These are phyloP conservation scores for Xiphorhynchus erythropygius DNA, from an alignment of 2,797 vertebrate species.

Conservation along the genomic window DNA sequence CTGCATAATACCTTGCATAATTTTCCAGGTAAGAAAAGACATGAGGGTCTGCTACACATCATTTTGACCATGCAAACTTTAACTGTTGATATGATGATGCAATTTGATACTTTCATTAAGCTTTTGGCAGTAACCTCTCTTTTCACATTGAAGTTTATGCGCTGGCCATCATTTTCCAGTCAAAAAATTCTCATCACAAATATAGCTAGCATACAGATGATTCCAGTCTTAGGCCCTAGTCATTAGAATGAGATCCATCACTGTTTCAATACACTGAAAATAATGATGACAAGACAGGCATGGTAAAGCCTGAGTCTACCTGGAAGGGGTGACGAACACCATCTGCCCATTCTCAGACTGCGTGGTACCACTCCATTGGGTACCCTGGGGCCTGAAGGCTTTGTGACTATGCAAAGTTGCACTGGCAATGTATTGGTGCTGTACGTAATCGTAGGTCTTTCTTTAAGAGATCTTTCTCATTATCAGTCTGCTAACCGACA, in stretches of 20 bases:
- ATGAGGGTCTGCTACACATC: not conserved
- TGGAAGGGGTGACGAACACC: not conserved
- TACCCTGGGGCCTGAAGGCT: not conserved
- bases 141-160: not conserved
- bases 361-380: accelerated
- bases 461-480: not conserved
- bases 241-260: not conserved
- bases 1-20: not conserved
- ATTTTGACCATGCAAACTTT: not conserved
- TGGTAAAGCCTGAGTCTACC: not conserved
- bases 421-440: not conserved
- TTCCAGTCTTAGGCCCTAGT: not conserved
- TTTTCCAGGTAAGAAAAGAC: not conserved
- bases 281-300: not conserved
- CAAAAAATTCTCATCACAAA: not conserved
- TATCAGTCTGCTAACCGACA: not conserved
- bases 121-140: not conserved
- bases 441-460: not conserved
- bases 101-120: not conserved
- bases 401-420: not conserved
- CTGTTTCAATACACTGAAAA: not conserved
- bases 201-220: not conserved
- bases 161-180: not conserved
- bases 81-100: not conserved
- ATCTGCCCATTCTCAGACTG: not conserved